Evolutionary conservation across 30 jellyfish, hydroid and myxozoan species (phyloP), one percentile per base, ranked within the genome.

Genomic region (Nemopilema nomurai): DNA sequence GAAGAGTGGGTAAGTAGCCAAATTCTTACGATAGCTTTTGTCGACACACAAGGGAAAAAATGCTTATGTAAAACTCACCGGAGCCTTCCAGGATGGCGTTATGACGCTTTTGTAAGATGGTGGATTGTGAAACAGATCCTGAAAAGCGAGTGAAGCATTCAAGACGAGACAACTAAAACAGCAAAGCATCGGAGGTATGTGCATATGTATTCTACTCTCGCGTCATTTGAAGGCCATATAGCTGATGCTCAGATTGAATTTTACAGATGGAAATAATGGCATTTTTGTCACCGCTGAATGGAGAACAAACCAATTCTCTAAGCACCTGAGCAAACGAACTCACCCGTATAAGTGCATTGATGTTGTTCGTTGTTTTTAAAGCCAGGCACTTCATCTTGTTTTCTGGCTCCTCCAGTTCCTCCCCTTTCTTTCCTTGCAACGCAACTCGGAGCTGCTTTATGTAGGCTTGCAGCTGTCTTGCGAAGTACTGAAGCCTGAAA

Each of bases 101-200:
- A 86, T 71, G 30, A 62, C 70, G 69, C 96, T 85, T 85, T 94
- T 94, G 74, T 94, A 94, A 17, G 97, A 82, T 8, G 99, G 99
- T 9, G 99, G 99, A 51, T 94, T 94, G 96, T 82, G 99, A 31
- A 94, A 92, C 32, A 94, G 79, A 79, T 94, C 99, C 96, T 88
- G 85, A 16, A 71, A 71, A 16, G 22, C 33, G 28, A 32, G 13
- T 4, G 27, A 33, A 28, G 3, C 16, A 62, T 26, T 51, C 13
- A 8, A 27, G 30, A 33, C 33, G 28, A 50, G 28, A 13, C 13
- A 41, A 41, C 57, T 41, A n/a, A n/a, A n/a, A n/a, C n/a, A n/a
- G n/a, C n/a, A n/a, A n/a, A n/a, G n/a, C n/a, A n/a, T n/a, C n/a
- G n/a, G n/a, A n/a, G n/a, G n/a, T n/a, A n/a, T n/a, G n/a, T n/a